Conservation (phyloP, 1,140 invertebrate genomes). For the Gryon sp. region DNA sequence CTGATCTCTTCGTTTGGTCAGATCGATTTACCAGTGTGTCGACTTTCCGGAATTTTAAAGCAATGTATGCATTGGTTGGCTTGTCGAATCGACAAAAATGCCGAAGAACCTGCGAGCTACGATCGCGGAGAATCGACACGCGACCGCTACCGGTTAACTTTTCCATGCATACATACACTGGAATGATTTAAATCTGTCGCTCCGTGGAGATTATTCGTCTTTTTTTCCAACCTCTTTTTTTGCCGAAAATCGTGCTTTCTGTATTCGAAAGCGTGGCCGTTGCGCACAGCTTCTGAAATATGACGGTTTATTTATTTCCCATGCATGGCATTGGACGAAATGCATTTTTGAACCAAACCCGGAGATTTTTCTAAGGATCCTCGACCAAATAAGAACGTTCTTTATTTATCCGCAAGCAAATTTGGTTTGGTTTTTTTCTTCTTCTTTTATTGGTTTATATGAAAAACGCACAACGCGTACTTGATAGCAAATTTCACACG, state of each 20-base stretch:
- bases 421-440: too few relatives aligned
- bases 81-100: conserved; percentile 57
- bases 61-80: conserved; percentile 66
- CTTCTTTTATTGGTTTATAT: conserved; percentile 11
- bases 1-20: conserved; percentile 33
- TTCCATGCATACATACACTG: conserved; percentile 63
- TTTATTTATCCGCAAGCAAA: conserved; percentile 44
- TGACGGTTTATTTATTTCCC: conserved; percentile 55
- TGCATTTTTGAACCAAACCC: conserved; percentile 25
- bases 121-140: conserved; percentile 54
- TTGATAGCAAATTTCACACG: conserved; percentile 18
- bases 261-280: conserved; percentile 41
- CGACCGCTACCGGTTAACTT: conserved; percentile 58
- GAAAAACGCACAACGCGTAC: too few relatives aligned
- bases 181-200: conserved; percentile 56
- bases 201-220: conserved; percentile 24
- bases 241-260: conserved; percentile 48
- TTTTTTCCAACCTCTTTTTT: too few relatives aligned
- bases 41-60: conserved; percentile 66
- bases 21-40: conserved; percentile 60
- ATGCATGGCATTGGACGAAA: conserved; percentile 37
- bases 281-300: conserved; percentile 40
- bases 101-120: conserved; percentile 16
- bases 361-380: conserved; percentile 12
- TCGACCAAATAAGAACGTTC: conserved; percentile 18